Evolutionary conservation across 2,797 vertebrate species (phyloP), one percentile per base, ranked within the genome.

Genomic region (Centropyge bicolor): DNA sequence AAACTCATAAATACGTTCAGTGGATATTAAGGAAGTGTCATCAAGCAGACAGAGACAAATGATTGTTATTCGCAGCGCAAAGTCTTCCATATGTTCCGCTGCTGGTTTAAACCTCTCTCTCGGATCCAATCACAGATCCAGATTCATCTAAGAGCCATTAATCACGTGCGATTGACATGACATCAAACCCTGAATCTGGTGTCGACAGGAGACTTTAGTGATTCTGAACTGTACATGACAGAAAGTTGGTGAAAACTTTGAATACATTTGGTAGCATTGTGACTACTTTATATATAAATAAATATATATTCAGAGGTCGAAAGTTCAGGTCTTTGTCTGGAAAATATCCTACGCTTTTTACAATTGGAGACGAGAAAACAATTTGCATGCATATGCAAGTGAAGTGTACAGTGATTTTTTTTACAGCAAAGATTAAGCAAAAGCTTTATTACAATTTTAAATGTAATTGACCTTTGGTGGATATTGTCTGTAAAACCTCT

Each of bases 21-120:
- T 74, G 45, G 76, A 66, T 85, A 81, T 90, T 79, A 86, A 70
- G 54, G 60, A 74, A 52, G 74, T 78, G 46, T 72, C 46, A 86
- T 86, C 71, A 87, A 83, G 63, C 61, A 85, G 84, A 81, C 78
- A 88, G 62, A 89, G 78, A 90, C 63, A 85, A 90, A 90, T 82
- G 36, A 19, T 54, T 52, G 66, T 74, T 79, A 87, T 90, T 84
- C 82, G 67, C 48, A 24, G 45, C 41, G 17, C 4, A 72, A 72
- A 68, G 60, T 35, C n/a, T 4, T 40, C 71, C 72, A 81, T 86
- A 64, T 87, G 73, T 75, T 73, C 52, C 55, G 35, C 43, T 69
- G 40, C 43, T 70, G 66, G 57, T 73, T 75, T 43, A 65, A 9
- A 76, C 68, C 27, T 78, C 35, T 70, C 27, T 63, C 9, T 43